Conservation (phyloP, 1,140 invertebrate species). For the Brachionus calyciflorus region DNA sequence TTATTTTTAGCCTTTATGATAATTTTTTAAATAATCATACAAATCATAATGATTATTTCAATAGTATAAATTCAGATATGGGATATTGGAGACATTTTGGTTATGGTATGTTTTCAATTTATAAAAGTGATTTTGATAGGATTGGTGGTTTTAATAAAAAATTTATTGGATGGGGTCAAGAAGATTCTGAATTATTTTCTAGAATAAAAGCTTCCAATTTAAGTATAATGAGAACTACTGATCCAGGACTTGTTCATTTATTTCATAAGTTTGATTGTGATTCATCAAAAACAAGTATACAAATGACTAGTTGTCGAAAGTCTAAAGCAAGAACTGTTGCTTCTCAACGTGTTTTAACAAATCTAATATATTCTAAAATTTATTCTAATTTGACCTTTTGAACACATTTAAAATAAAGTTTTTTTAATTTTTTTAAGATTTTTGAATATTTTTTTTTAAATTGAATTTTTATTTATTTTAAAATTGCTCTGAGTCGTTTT, state of each 20-base stretch:
- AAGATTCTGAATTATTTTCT: constrained; percentile 75
- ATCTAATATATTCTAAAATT: neutral
- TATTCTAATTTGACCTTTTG: neutral
- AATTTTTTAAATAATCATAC: too few species aligned
- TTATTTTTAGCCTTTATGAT: too few species aligned
- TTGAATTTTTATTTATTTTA: neutral
- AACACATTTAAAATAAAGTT: neutral
- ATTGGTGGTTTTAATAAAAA: constrained; percentile 74
- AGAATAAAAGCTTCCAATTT: constrained; percentile 69
- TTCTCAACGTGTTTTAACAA: neutral
- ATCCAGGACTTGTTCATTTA: constrained; percentile 77
- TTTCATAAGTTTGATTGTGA: constrained; percentile 79
- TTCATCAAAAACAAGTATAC: neutral
- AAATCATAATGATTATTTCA: constrained; percentile 56
- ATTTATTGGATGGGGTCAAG: constrained; percentile 75
- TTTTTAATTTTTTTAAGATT: neutral
- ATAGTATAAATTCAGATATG: constrained; percentile 75
- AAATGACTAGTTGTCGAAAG: neutral
- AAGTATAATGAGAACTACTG: constrained; percentile 73
- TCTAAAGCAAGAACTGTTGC: neutral
- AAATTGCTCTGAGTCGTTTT: too few species aligned
- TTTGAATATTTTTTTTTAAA: neutral
- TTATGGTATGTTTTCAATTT: constrained; percentile 79
- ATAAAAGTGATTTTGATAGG: constrained; percentile 73
- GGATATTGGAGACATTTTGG: constrained; percentile 82